Percentiles rank a stretch among this genome's conserved stretches.
These are phyloP conservation scores for Meloe dianella DNA, from an alignment of 2,888 invertebrate species.

Conservation along the genomic window DNA sequence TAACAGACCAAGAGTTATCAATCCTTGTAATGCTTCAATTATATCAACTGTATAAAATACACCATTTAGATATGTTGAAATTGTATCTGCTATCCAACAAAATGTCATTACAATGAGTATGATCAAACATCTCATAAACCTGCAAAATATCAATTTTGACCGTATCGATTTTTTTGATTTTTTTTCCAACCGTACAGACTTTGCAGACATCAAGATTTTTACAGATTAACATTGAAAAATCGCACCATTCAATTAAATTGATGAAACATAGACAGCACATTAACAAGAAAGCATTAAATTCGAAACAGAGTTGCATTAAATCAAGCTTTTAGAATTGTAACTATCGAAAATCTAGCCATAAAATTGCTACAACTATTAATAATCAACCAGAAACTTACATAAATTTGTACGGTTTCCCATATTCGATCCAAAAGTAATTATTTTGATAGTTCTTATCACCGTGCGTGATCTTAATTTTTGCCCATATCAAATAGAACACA, in stretches of 20 bases:
- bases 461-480: constrained; percentile 30
- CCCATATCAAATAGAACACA: constrained; percentile 28
- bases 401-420: constrained; percentile 38
- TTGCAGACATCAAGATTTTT: not conserved
- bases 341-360: too few species aligned
- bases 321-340: too few species aligned
- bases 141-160: constrained; percentile 21
- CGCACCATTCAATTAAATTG: not conserved
- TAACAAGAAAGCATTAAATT: not conserved
- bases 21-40: constrained; percentile 29
- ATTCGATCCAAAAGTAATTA: constrained; percentile 38
- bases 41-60: constrained; percentile 19
- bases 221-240: not conserved
- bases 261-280: not conserved
- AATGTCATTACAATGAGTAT: constrained; percentile 23
- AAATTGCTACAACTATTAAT: too few species aligned
- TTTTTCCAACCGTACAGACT: not conserved
- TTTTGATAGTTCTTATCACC: constrained; percentile 26
- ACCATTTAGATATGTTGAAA: constrained; percentile 24
- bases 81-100: constrained; percentile 26
- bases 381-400: constrained; percentile 40
- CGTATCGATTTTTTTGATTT: not conserved
- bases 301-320: not conserved
- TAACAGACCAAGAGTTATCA: constrained; percentile 26
- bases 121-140: constrained; percentile 28